phyloP scores from a whole-genome alignment of 2,113 vertebrate genomes.

The Sardina pilchardus region DNA sequence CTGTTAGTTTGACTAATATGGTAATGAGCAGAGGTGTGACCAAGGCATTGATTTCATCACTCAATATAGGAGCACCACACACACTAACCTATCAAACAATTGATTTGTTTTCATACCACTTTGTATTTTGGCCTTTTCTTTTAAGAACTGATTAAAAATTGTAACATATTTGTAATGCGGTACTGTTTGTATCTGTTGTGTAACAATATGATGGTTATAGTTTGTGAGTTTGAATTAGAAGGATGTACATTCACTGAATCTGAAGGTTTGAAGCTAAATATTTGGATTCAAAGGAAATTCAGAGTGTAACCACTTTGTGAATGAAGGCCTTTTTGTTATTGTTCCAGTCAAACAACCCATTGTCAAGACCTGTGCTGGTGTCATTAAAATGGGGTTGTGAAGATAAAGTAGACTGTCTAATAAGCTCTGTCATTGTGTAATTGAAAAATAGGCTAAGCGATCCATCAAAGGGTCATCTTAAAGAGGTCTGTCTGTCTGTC shows the following conservation, averaged over 20 bases:
- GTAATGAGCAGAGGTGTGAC: constrained; percentile 31
- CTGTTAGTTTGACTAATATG: constrained; percentile 31
- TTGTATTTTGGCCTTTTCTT: background rate
- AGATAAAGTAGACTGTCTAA: background rate
- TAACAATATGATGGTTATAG: constrained; percentile 11
- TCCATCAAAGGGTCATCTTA: background rate
- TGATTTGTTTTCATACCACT: background rate
- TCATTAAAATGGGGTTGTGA: background rate
- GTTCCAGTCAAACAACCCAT: background rate
- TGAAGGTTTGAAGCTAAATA: background rate
- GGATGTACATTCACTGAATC: constrained; percentile 4
- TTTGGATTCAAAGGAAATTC: background rate
- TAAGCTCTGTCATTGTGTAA: constrained; percentile 5
- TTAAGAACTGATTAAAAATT: constrained; percentile 15
- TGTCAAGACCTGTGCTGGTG: background rate
- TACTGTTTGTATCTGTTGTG: constrained; percentile 21
- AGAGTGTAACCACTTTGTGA: background rate
- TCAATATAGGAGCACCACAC: constrained; percentile 14
- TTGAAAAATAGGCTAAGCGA: background rate
- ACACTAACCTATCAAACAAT: background rate
- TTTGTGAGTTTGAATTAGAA: constrained; percentile 8
- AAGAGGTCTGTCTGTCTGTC: background rate
- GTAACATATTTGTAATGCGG: constrained; percentile 15
- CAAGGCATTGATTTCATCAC: constrained; percentile 14
- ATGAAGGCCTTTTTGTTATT: background rate